Evolutionary conservation across 23 tunicate genomes (phyloP), one percentile per base, ranked within the genome.

Genomic region (Ascidia mentula): DNA sequence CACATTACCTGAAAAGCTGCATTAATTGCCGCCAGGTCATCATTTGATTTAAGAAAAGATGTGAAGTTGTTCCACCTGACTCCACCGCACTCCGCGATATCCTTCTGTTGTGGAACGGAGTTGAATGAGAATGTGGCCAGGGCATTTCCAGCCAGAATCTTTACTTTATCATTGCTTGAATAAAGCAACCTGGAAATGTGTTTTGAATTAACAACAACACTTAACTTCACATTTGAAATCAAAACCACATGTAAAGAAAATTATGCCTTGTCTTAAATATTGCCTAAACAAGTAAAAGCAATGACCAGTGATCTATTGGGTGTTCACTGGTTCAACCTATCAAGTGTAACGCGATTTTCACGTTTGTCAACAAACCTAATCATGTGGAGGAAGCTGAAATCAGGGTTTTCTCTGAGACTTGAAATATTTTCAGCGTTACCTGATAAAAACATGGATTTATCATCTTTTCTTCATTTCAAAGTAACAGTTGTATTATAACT

Each of bases 1-100:
- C n/a, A n/a, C n/a, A n/a, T n/a, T 18, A 86, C 97, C 86, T 91
- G 97, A 73, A 91, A 91, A 72, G 97, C 90, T 5, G 90, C 84
- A 72, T 72, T 77, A 17, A 85, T 77, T 28, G 90, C 90, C 20
- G 71, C 79, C 20, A 30, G 24, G 36, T 82, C 87, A 59, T 91
- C 84, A 6, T 77, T 37, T 15, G 86, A 80, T 40, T 72, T 36
- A 18, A 91, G 81, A 77, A 81, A 86, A 0, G 89, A 76, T 0
- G 87, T 61, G 40, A 91, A 91, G 71, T 91, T 91, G 15, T 91
- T 82, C 97, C 97, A 91, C 40, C 97, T 59, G 4, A 91, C 89
- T 1, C 97, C 90, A 0, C 90, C 97, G 61, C 87, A 91, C 40
- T 91, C 89, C 13, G 97, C 90, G 13, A 91, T 91, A 26, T 85